Conservation (phyloP, 2,797 vertebrate genomes). For the Microchirus variegatus region DNA sequence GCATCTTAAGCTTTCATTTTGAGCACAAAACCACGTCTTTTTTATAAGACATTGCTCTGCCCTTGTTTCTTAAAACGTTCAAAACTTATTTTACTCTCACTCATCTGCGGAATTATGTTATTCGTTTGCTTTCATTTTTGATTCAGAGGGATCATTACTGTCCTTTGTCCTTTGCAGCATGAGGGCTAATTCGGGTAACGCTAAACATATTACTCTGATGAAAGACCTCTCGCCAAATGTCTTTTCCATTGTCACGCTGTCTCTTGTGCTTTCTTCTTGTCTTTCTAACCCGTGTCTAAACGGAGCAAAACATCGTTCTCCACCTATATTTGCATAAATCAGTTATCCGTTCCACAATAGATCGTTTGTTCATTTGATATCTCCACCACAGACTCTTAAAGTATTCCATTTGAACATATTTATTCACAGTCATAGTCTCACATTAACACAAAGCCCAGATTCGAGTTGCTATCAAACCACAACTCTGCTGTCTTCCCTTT, state of each 20-base stretch:
- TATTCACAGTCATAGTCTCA: neutral
- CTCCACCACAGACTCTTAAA: neutral
- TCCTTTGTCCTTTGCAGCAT: constrained; percentile 14
- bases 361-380: neutral
- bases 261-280: too few relatives aligned
- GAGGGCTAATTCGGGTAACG: too few relatives aligned
- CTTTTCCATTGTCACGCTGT: neutral
- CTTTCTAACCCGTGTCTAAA: too few relatives aligned
- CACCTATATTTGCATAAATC: too few relatives aligned
- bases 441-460: neutral
- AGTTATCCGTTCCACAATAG: neutral
- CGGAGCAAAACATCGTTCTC: too few relatives aligned
- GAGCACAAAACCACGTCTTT: neutral
- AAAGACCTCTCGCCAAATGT: neutral
- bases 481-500: constrained; percentile 4
- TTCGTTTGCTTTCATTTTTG: constrained; percentile 16
- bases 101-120: constrained; percentile 12
- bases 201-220: neutral
- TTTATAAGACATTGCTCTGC: neutral
- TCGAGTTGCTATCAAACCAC: constrained; percentile 38
- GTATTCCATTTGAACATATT: neutral
- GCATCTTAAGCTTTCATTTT: neutral
- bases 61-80: too few relatives aligned
- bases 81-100: constrained; percentile 8
- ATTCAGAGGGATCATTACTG: constrained; percentile 15